Conservation (phyloP, 2,888 invertebrate species). For the Acholoe squamosa region DNA sequence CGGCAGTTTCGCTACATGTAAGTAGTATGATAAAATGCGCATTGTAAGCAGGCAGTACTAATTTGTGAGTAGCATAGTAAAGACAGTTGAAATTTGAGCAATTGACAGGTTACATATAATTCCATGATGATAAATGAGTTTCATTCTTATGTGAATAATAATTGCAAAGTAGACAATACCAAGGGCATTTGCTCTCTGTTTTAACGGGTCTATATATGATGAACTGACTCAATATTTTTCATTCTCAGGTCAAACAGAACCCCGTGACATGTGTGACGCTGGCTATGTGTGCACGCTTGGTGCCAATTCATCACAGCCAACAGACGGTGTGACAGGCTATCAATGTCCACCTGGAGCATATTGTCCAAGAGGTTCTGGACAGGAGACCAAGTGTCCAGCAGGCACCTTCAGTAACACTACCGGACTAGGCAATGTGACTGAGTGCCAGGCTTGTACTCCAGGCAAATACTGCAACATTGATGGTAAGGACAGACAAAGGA, state of each 20-base stretch:
- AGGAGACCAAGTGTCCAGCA: conserved; percentile 78
- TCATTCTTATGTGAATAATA: too few relatives aligned
- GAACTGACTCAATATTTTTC: not conserved
- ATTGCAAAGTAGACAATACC: not conserved
- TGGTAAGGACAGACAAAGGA: conserved; percentile 75
- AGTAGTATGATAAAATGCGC: too few relatives aligned
- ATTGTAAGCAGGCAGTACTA: too few relatives aligned
- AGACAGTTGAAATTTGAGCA: too few relatives aligned
- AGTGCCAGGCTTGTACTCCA: conserved; percentile 77
- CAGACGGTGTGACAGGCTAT: conserved; percentile 78
- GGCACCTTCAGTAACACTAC: conserved; percentile 78
- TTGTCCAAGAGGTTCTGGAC: conserved; percentile 78
- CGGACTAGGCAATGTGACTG: conserved; percentile 77
- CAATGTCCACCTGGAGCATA: conserved; percentile 78
- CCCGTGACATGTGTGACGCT: conserved; percentile 78
- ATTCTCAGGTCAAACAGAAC: conserved; percentile 76
- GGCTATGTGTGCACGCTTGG: conserved; percentile 79
- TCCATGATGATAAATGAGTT: too few relatives aligned
- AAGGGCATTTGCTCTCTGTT: not conserved
- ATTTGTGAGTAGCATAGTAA: too few relatives aligned
- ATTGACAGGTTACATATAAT: too few relatives aligned
- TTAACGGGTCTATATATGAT: too few relatives aligned
- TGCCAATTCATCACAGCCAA: conserved; percentile 75
- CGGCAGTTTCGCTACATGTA: too few relatives aligned
- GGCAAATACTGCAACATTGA: conserved; percentile 78